Evolutionary conservation across 2,888 invertebrate genomes (phyloP), one percentile per base, ranked within the genome.

Genomic region (Trichacis sp.): DNA sequence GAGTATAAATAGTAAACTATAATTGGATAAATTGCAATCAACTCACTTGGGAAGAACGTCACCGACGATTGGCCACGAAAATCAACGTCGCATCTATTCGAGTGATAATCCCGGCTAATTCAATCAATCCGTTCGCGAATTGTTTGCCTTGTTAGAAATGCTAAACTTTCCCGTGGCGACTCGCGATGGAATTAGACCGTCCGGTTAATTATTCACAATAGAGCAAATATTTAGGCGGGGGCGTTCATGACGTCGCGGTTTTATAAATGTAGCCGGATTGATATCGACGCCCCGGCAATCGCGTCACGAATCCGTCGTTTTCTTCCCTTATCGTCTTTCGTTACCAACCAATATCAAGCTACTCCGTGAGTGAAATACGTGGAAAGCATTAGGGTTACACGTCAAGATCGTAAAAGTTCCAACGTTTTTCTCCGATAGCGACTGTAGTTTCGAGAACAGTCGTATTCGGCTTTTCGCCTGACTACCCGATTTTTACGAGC

Each of bases 391-490:
- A 64, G 54, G 47, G 46, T 64, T 55, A 43, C n/a, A 33, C 42
- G 42, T 50, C 43, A 48, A 50, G 61, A 52, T 62, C 64, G 64
- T 64, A 68, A 68, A 68, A 62, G 51, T 58, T 53, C 61, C 64
- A 68, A 64, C 62, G 64, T 64, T 68, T 68, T 60, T 68, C n/a
- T 59, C 64, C 50, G 55, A 33, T 33, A 33, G 33, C 58, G 62
- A 60, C 52, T 30, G 61, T 51, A 36, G 42, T 67, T 61, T 54
- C 51, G 30, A 48, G 47, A 54, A 58, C 58, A 64, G 54, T 61
- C 53, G 52, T 6, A n/a, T n/a, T n/a, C n/a, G 33, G 33, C 33
- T 33, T 33, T 33, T 33, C 9, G 33, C n/a, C 33, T 33, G 33
- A 33, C 9, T 33, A 9, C n/a, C 8, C 11, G 33, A 9, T 9